These are phyloP conservation scores for Hetaerina americana DNA, from an alignment of 1,140 invertebrate genomes.

Conservation along the genomic window DNA sequence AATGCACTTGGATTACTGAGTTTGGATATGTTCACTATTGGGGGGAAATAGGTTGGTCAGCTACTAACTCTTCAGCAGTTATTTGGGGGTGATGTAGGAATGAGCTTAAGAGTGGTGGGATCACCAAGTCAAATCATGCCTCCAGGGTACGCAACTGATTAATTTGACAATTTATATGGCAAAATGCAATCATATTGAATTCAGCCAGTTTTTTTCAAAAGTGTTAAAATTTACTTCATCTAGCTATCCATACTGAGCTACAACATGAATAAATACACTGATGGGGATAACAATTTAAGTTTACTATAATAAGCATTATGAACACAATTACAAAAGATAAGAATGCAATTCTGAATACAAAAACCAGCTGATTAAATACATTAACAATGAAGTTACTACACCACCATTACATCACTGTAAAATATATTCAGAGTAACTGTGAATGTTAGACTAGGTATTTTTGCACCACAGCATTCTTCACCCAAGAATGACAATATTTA, in stretches of 20 bases:
- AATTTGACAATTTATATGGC: too few relatives aligned
- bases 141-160: too few relatives aligned
- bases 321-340: conserved; percentile 1
- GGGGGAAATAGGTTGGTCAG: too few relatives aligned
- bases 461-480: background rate
- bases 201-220: background rate
- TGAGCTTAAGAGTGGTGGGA: too few relatives aligned
- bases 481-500: background rate
- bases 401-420: background rate
- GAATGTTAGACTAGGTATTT: background rate
- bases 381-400: background rate
- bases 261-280: background rate
- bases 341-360: background rate
- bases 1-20: too few relatives aligned
- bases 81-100: too few relatives aligned
- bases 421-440: background rate
- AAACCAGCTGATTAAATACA: background rate
- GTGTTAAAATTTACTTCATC: background rate
- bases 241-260: background rate
- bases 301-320: background rate
- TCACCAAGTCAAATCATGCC: too few relatives aligned
- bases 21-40: too few relatives aligned
- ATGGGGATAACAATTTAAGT: background rate
- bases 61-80: too few relatives aligned
- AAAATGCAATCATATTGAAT: background rate